phyloP scores from a whole-genome alignment of 2,888 invertebrate genomes.

The Caenorhabditis sp. region DNA sequence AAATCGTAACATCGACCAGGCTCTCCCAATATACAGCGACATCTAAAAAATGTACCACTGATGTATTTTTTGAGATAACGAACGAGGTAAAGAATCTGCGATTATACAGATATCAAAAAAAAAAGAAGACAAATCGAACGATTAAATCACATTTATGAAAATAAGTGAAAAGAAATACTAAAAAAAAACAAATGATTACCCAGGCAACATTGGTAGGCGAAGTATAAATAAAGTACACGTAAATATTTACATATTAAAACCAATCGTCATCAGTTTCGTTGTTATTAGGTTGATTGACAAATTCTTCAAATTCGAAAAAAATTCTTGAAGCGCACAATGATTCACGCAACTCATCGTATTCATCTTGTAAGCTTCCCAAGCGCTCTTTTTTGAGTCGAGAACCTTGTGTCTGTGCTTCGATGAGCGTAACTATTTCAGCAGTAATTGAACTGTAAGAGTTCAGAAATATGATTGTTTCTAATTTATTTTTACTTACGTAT shows the following conservation, averaged over 20 bases:
- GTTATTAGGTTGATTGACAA: not conserved
- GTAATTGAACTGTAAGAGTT: not conserved
- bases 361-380: not conserved
- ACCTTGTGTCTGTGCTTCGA: not conserved
- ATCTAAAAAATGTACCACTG: conserved; percentile 4
- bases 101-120: not conserved
- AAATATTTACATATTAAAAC: not conserved
- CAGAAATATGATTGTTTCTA: too few species aligned
- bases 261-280: not conserved
- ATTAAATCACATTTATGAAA: not conserved
- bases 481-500: not conserved
- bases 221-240: not conserved
- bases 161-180: not conserved
- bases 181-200: too few species aligned
- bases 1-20: conserved; percentile 49
- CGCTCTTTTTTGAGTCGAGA: not conserved
- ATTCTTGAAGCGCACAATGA: not conserved
- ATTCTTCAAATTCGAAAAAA: not conserved
- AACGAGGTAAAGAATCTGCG: not conserved
- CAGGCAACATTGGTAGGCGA: too few species aligned
- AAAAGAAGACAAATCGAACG: not conserved
- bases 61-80: not conserved
- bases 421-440: not conserved
- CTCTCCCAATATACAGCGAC: conserved; percentile 30
- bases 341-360: not conserved